phyloP scores from a whole-genome alignment of 2,797 vertebrate genomes.

The Paramormyrops hopkinsi region DNA sequence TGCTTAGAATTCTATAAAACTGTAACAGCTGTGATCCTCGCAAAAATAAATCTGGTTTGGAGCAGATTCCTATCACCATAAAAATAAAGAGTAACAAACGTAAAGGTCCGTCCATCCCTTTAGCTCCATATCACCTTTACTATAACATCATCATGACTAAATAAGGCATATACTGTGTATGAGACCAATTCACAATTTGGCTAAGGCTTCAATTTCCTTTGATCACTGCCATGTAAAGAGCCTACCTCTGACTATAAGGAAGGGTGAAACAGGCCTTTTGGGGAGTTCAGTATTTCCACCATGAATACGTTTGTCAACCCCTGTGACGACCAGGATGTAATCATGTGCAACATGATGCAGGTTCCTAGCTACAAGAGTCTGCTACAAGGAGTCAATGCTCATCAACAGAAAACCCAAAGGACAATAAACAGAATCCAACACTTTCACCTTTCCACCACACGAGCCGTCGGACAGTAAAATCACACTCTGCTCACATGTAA shows the following conservation, averaged over 20 bases:
- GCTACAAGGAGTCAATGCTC: neutral
- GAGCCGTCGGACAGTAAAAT: neutral
- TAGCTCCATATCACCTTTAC: neutral
- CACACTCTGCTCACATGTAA: neutral
- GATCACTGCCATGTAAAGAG: neutral
- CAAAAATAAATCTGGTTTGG: neutral
- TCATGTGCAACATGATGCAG: neutral
- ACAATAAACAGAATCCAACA: neutral
- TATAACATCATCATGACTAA: neutral
- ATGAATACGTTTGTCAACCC: neutral
- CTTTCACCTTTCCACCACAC: neutral
- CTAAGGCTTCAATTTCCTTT: neutral
- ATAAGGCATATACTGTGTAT: neutral
- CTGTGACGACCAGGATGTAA: neutral
- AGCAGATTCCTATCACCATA: slow-evolving; percentile 1
- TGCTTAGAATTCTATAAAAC: neutral
- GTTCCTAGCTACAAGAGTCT: neutral
- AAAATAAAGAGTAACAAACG: neutral
- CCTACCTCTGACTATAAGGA: neutral
- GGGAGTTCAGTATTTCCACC: neutral
- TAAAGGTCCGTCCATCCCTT: neutral
- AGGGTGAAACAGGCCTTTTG: neutral
- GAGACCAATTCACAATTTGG: neutral
- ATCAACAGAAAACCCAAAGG: neutral
- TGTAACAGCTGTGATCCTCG: neutral